phyloP scores from a whole-genome alignment of 2,113 vertebrate genomes.

The Elephantulus edwardii region DNA sequence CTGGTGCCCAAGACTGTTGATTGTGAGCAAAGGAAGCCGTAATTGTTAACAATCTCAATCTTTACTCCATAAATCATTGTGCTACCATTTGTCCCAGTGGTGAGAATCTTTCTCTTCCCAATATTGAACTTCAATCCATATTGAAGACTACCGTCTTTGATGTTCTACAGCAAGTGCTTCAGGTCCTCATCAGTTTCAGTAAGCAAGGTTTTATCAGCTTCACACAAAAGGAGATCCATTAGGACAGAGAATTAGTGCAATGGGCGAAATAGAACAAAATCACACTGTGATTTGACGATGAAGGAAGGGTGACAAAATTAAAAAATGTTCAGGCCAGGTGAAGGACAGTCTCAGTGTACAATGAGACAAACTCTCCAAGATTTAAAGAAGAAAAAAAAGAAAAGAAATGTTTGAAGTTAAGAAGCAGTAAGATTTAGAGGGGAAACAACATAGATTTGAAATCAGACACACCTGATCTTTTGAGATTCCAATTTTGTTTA shows the following conservation, averaged over 20 bases:
- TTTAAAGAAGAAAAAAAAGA: no score
- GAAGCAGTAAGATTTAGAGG: background rate
- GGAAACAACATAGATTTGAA: background rate
- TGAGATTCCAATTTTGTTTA: background rate
- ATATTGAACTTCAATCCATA: no score
- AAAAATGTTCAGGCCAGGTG: background rate
- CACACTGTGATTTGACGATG: background rate
- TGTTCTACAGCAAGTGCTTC: no score
- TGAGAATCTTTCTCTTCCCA: no score
- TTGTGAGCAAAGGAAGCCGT: no score
- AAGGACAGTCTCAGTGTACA: background rate
- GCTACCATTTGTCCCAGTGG: no score
- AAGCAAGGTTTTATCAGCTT: no score
- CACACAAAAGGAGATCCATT: constrained; percentile 47
- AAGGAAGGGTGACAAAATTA: background rate
- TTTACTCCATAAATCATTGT: no score
- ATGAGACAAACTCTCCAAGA: background rate
- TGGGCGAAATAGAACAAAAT: constrained; percentile 11
- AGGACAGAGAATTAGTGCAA: constrained; percentile 46
- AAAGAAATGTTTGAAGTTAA: background rate
- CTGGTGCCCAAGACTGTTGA: no score
- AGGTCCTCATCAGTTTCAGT: no score
- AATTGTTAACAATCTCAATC: no score
- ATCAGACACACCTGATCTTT: background rate
- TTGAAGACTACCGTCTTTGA: no score